Base-by-base conservation (phyloP, 1,140 invertebrate species). In the Lasioglossum baleicum region DNA sequence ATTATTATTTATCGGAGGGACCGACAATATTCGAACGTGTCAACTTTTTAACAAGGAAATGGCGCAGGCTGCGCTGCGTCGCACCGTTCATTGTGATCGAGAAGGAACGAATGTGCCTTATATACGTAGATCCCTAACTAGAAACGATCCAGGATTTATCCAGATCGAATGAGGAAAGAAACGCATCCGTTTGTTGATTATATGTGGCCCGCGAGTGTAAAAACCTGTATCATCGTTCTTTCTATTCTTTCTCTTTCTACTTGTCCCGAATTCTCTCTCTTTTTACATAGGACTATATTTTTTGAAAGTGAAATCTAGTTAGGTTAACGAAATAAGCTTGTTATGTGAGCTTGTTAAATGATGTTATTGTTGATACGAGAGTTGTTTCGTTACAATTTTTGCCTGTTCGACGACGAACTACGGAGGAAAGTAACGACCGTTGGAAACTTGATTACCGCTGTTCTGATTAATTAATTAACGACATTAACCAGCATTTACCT, bases 401-500 rank as follows among this genome's bases (percentile, higher is more conserved):
- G 51, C 88, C 88, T 75, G 85, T 75, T 63, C 74, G 35, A 74
- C 75, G 20, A 48, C 8, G 44, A 48, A 48, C 8, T 65, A 66
- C 35, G 31, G 74, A 77, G 64, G 63, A 68, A 82, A 88, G 82
- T 70, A 75, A 81, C 76, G 70, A 76, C 79, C 63, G 73, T 68
- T 80, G 22, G 70, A 64, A 65, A 88, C 17, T 81, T 71, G 66
- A 44, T 87, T 80, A 66, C 58, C 65, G 56, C 66, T 76, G 35
- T 87, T 73, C n/a, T 68, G 69, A 81, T 53, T 71, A 81, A 81
- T 53, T 71, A 81, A 87, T 85, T 85, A 88, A 88, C 66, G 69
- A 83, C 77, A 87, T 89, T 88, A 88, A 90, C 79, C 79, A 64
- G 86, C 79, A 87, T 85, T 89, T 89, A 86, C 79, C 85, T 48